Base-by-base conservation (phyloP, 2,797 vertebrate genomes). In the Pogoniulus pusillus region DNA sequence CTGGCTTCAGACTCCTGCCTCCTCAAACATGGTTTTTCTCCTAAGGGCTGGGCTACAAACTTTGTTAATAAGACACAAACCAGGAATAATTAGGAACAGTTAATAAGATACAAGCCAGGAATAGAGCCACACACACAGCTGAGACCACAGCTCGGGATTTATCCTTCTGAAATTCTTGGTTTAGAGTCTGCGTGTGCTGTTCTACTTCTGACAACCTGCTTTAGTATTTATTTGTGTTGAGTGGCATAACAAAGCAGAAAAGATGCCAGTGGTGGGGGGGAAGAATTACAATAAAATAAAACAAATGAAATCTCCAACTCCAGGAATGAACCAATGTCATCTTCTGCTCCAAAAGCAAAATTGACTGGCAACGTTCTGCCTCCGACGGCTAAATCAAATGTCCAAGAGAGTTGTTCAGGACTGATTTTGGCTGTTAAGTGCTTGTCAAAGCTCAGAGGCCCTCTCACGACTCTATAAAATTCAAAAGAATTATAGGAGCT, bases 341-440 rank as follows among this genome's bases (percentile, higher is more conserved):
- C 75, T 91, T 90, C 79, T 65, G 86, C 93, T 87, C 94, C 93
- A 79, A 62, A 93, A 96, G 87, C 96, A 83, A 96, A 94, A 95
- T 94, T 92, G 96, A 96, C 96, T 91, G 96, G 95, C 93, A 91
- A 97, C 45, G 85, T 86, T 81, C 85, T 87, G 95, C 96, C 95
- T 92, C 37, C 81, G 92, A 84, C 16, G 78, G 97, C 96, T 97
- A 97, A 98, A 98, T 98, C 97, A 97, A 96, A 97, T 90, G 97
- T 97, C 97, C 97, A 96, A 80, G 95, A 88, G 96, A 82, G 93
- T 96, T 96, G 98, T 95, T 97, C 94, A 93, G 97, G 97, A 92
- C 97, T 95, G 77, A 97, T 98, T 97, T 98, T 97, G 97, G 97
- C 97, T 98, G 98, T 98, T 98, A 97, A 98, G 97, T 97, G 97